These are phyloP conservation scores for Lutraria rhynchaena DNA, from an alignment of 1,140 invertebrate genomes.

Conservation along the genomic window DNA sequence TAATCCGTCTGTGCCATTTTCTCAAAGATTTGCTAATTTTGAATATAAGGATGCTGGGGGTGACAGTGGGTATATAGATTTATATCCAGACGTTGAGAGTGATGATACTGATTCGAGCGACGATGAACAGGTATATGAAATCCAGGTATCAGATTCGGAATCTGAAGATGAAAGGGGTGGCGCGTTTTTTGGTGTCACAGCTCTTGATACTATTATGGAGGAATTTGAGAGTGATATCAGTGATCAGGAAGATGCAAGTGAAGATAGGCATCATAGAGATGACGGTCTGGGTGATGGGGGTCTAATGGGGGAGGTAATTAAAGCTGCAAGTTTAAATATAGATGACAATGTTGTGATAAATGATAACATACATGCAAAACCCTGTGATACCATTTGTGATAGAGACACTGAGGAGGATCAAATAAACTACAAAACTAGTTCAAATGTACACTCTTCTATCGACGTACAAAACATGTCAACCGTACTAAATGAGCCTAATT, in stretches of 20 bases:
- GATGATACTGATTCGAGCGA: slow-evolving; percentile 55
- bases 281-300: too few species aligned
- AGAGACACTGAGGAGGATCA: background rate
- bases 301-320: too few species aligned
- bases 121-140: slow-evolving; percentile 44
- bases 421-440: too few species aligned
- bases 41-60: slow-evolving; percentile 60
- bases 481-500: background rate
- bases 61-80: slow-evolving; percentile 55
- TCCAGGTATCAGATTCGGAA: slow-evolving; percentile 61
- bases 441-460: too few species aligned
- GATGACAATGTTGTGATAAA: background rate
- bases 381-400: slow-evolving; percentile 21
- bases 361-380: background rate
- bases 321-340: too few species aligned
- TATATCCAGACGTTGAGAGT: slow-evolving; percentile 54
- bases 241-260: slow-evolving; percentile 22
- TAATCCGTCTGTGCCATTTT: slow-evolving; percentile 45
- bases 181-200: slow-evolving; percentile 58
- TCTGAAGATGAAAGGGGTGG: slow-evolving; percentile 64
- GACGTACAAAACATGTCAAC: too few species aligned
- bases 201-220: slow-evolving; percentile 76
- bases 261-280: background rate
- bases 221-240: slow-evolving; percentile 69
- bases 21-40: slow-evolving; percentile 56